phyloP scores from a whole-genome alignment of 1,140 invertebrate genomes.

The Leptonema lineaticorne region DNA sequence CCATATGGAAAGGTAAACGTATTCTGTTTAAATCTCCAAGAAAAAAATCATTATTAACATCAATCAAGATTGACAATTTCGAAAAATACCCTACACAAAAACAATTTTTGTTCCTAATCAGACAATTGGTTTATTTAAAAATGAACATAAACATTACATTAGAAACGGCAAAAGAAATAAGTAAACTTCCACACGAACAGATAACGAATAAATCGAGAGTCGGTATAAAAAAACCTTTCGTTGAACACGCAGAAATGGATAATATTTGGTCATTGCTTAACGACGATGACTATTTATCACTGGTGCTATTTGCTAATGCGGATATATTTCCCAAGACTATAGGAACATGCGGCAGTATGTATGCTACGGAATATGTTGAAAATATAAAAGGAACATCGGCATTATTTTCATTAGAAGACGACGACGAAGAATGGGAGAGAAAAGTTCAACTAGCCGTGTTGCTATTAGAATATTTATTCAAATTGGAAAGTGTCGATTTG shows the following conservation, averaged over 20 bases:
- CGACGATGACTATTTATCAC: slow-evolving; percentile 66
- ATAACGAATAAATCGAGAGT: slow-evolving; percentile 47
- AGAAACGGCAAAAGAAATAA: slow-evolving; percentile 53
- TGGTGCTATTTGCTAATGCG: slow-evolving; percentile 59
- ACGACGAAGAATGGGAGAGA: slow-evolving; percentile 53
- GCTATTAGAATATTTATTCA: slow-evolving; percentile 62
- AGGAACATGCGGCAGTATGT: slow-evolving; percentile 64
- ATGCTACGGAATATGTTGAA: slow-evolving; percentile 63
- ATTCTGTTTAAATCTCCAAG: slow-evolving; percentile 60
- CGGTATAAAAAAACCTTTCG: neutral
- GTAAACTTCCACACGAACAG: slow-evolving; percentile 49
- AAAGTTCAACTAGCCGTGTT: slow-evolving; percentile 59
- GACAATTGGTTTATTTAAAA: slow-evolving; percentile 54
- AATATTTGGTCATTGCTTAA: slow-evolving; percentile 64
- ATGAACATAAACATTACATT: slow-evolving; percentile 56
- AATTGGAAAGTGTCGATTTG: slow-evolving; percentile 62
- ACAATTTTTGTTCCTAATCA: slow-evolving; percentile 56
- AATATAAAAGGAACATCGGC: slow-evolving; percentile 48
- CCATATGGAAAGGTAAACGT: slow-evolving; percentile 54
- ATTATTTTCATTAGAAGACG: slow-evolving; percentile 48
- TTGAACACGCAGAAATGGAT: slow-evolving; percentile 55
- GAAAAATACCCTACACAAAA: slow-evolving; percentile 57
- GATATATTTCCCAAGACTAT: slow-evolving; percentile 66
- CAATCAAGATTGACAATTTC: slow-evolving; percentile 54
- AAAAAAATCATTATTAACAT: slow-evolving; percentile 51